A percentile compares a stretch with the other conserved stretches of the same genome.
These are phyloP conservation scores for Netelia inedita DNA, from an alignment of 2,888 invertebrate genomes.

Conservation along the genomic window DNA sequence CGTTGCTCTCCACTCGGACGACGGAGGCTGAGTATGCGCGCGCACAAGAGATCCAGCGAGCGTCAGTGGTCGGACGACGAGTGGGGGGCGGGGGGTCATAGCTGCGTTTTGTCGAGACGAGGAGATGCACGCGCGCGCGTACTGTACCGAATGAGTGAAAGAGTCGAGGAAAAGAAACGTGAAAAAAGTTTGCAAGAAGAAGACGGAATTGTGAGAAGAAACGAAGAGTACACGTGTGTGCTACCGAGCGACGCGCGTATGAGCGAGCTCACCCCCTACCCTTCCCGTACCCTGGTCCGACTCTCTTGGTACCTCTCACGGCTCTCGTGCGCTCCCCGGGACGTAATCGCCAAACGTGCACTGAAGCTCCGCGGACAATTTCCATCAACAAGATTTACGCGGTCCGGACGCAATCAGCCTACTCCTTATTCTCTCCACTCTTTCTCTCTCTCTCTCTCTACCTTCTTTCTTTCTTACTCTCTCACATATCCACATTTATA, in stretches of 20 bases:
- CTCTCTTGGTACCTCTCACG: constrained; percentile 62
- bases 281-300: background rate
- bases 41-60: constrained; percentile 12
- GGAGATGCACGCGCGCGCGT: background rate
- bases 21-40: constrained; percentile 50
- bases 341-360: constrained; percentile 80
- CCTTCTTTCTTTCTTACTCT: constrained; percentile 37
- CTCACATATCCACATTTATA: constrained; percentile 30
- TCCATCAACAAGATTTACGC: constrained; percentile 83
- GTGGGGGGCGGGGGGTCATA: constrained; percentile 62
- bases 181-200: constrained; percentile 69
- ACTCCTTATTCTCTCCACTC: constrained; percentile 64
- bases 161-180: constrained; percentile 63
- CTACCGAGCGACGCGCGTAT: constrained; percentile 79
- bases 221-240: constrained; percentile 70
- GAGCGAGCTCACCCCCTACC: background rate
- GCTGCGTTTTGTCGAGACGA: constrained; percentile 14
- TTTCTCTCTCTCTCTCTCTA: constrained; percentile 55
- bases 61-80: constrained; percentile 64
- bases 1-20: constrained; percentile 54
- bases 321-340: constrained; percentile 72
- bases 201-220: constrained; percentile 64
- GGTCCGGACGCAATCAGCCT: constrained; percentile 81
- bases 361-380: constrained; percentile 82
- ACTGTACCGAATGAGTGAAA: constrained; percentile 51